A percentile compares a stretch with the other conserved stretches of the same genome.
These are phyloP conservation scores for Phalacrocorax brasilianus DNA, from an alignment of 2,113 vertebrate genomes.

Conservation along the genomic window DNA sequence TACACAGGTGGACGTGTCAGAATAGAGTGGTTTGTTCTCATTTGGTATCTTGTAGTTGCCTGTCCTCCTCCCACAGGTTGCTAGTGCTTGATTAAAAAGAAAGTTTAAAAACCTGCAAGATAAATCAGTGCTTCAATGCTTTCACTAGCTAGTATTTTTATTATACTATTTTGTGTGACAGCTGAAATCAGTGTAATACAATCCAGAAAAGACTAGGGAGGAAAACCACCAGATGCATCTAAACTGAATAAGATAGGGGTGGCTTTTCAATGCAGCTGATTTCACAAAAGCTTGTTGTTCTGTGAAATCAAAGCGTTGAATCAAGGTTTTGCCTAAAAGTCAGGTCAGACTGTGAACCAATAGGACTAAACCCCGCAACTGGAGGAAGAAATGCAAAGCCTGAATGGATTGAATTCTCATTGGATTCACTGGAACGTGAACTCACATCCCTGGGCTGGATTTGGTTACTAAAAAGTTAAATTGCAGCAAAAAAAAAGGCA, in stretches of 20 bases:
- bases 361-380: not conserved
- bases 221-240: not conserved
- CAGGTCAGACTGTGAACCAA: not conserved
- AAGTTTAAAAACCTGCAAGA: not conserved
- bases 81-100: not conserved
- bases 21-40: not conserved
- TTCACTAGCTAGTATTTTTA: not conserved
- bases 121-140: not conserved
- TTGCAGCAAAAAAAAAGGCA: not conserved
- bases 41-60: too few relatives aligned
- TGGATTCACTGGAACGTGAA: not conserved
- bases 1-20: rapidly evolving
- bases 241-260: not conserved
- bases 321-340: not conserved
- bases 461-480: not conserved
- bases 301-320: too few relatives aligned
- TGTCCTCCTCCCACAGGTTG: not conserved
- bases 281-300: not conserved
- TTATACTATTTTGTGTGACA: not conserved
- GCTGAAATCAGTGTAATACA: not conserved
- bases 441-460: too few relatives aligned
- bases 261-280: not conserved
- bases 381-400: not conserved
- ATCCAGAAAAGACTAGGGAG: not conserved
- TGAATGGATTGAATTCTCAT: not conserved